Base-by-base conservation (phyloP, 2,113 vertebrate species). In the Salminus brasiliensis region DNA sequence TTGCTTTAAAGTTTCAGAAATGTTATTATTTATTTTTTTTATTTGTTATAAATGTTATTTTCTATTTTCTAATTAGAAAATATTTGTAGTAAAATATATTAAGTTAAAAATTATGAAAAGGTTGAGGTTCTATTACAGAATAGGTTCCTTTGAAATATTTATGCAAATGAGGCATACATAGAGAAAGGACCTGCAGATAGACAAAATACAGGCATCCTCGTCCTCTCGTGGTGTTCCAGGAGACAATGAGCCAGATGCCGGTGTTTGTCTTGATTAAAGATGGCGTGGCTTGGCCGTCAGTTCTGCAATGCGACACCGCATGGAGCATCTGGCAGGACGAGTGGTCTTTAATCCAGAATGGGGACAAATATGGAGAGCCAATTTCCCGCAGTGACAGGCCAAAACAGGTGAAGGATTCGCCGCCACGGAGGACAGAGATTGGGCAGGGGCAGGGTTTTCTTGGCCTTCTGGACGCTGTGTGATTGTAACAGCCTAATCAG, bases 311-410 rank as follows among this genome's bases (percentile, higher is more conserved):
- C n/a, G 52, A 16, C 62, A 30, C 77, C 71, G 32, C 11, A 23
- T 66, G 60, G 78, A 66, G 69, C 78, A 79, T 63, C 78, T 79
- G 69, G 69, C 39, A 55, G 69, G 47, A 21, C 59, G 59, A 53
- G 5, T 23, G 59, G 41, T 36, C 32, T 55, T 72, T 72, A 70
- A 69, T 69, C 34, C 52, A 32, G 2, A 25, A 21, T 15, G 9
- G 15, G 36, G 21, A 52, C 30, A 53, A 72, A 39, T 53, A 30
- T 23, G 3, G 5, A 21, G 30, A 72, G 69, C 30, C 34, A 66
- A 65, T 70, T 62, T 79, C 52, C 47, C 47, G 27, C 39, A 18
- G 18, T 76, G 67, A 80, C 76, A 32, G 57, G 8, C 1, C 30
- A 9, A 53, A 71, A 32, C 60, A 60, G 21, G 55, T 71, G 32